Evolutionary conservation across 1,140 invertebrate species (phyloP).

Genomic region (Cotesia glomerata): DNA sequence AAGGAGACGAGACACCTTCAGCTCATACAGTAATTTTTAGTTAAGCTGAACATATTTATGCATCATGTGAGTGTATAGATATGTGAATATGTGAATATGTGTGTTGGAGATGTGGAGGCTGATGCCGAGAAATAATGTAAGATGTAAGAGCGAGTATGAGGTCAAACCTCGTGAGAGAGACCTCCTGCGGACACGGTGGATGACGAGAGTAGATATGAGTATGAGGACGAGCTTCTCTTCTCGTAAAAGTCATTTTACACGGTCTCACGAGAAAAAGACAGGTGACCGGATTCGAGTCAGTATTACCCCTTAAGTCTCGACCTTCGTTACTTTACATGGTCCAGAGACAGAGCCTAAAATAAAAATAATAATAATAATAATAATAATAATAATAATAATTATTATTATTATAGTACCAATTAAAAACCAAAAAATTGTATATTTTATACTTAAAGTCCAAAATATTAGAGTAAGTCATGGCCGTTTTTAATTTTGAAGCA

Average conservation of each 20-base stretch:
- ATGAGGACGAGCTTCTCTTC: constrained; percentile 43
- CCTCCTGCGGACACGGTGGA: constrained; percentile 54
- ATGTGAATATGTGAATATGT: constrained; percentile 23
- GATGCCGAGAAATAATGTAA: not conserved
- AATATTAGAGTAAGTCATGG: too few relatives aligned
- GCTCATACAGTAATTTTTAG: too few relatives aligned
- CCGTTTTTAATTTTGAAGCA: too few relatives aligned
- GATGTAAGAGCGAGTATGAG: not conserved
- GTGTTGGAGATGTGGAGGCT: constrained; percentile 38
- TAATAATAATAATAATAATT: too few relatives aligned
- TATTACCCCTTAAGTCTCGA: not conserved
- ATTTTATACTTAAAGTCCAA: too few relatives aligned
- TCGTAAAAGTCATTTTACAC: constrained; percentile 61
- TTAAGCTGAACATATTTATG: too few relatives aligned
- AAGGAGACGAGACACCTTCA: constrained; percentile 57
- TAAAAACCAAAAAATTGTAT: too few relatives aligned
- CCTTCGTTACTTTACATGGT: not conserved
- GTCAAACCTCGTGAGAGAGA: constrained; percentile 33
- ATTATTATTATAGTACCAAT: too few relatives aligned
- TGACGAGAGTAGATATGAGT: not conserved
- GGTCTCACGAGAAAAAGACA: constrained; percentile 47
- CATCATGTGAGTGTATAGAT: too few relatives aligned
- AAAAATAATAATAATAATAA: too few relatives aligned
- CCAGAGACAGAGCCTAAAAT: too few relatives aligned
- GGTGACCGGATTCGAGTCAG: constrained; percentile 45